phyloP scores from a whole-genome alignment of 2,888 invertebrate species.

The Camptogramma bilineatum region DNA sequence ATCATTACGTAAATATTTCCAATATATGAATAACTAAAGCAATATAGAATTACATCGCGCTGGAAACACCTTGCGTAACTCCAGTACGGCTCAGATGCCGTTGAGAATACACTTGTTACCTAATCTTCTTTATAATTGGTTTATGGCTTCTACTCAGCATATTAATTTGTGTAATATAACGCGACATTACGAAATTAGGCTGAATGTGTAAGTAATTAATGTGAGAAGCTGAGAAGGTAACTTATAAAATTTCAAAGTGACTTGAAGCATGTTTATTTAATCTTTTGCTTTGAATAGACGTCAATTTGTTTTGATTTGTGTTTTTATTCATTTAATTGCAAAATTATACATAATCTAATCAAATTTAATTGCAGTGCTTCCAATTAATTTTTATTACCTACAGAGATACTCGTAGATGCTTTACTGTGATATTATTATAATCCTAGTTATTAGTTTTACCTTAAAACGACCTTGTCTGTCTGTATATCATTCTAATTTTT shows the following conservation, averaged over 20 bases:
- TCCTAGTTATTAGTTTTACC: constrained; percentile 17
- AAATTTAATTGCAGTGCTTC: neutral
- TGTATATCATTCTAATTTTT: neutral
- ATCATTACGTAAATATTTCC: constrained; percentile 36
- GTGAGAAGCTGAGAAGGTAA: constrained; percentile 37
- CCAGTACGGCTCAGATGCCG: constrained; percentile 62
- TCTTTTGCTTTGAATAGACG: neutral
- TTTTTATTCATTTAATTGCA: neutral
- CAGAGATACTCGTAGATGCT: neutral
- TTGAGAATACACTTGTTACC: constrained; percentile 66
- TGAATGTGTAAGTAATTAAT: constrained; percentile 44
- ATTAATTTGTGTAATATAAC: constrained; percentile 52
- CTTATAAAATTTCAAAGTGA: constrained; percentile 19
- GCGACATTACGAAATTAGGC: constrained; percentile 52
- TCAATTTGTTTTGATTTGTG: neutral
- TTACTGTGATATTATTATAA: constrained; percentile 3
- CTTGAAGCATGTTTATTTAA: neutral
- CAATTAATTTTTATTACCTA: neutral
- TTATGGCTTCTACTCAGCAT: constrained; percentile 58
- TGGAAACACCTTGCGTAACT: constrained; percentile 60
- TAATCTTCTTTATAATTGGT: constrained; percentile 64
- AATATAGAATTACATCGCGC: constrained; percentile 45
- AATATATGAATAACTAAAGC: constrained; percentile 32
- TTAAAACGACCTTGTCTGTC: constrained; percentile 33
- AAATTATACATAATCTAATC: neutral